Evolutionary conservation across 2,797 vertebrate species (phyloP).

Genomic region (Eutrigla gurnardus): DNA sequence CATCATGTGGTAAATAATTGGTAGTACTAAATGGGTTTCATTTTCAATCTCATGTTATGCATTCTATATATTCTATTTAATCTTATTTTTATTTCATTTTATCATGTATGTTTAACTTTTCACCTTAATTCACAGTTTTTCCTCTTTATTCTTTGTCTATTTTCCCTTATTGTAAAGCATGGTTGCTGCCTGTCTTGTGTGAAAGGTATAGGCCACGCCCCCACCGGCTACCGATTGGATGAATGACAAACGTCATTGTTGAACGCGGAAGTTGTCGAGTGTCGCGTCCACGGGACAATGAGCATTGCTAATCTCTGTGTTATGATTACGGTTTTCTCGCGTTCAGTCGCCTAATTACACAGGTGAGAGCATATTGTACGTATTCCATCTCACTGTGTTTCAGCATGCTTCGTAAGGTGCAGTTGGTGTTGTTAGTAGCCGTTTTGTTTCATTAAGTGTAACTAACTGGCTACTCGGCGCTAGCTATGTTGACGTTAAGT

Average conservation of each 20-base stretch:
- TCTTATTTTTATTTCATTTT: not conserved
- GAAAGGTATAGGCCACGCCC: not conserved
- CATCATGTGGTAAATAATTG: too few relatives aligned
- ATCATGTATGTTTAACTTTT: not conserved
- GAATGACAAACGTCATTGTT: not conserved
- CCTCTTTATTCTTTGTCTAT: not conserved
- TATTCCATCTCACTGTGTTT: too few relatives aligned
- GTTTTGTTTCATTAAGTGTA: not conserved
- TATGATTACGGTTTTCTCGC: not conserved
- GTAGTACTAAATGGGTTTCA: too few relatives aligned
- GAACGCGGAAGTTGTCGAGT: slow-evolving; percentile 55
- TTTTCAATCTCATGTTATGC: not conserved
- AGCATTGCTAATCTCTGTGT: slow-evolving; percentile 9
- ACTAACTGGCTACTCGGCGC: slow-evolving; percentile 10
- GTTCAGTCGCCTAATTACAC: not conserved
- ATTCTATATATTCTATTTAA: not conserved
- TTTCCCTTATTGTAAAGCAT: not conserved
- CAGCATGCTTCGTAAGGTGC: not conserved
- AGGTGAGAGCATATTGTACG: slow-evolving; percentile 39
- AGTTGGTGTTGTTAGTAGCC: not conserved
- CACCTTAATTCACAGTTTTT: not conserved
- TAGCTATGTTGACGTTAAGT: slow-evolving; percentile 43
- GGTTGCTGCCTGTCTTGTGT: too few relatives aligned
- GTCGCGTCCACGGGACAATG: slow-evolving; percentile 32
- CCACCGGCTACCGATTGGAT: slow-evolving; percentile 32